Conservation (phyloP, 92 coral and sea anemone genomes). For the Zoanthus solanderi region DNA sequence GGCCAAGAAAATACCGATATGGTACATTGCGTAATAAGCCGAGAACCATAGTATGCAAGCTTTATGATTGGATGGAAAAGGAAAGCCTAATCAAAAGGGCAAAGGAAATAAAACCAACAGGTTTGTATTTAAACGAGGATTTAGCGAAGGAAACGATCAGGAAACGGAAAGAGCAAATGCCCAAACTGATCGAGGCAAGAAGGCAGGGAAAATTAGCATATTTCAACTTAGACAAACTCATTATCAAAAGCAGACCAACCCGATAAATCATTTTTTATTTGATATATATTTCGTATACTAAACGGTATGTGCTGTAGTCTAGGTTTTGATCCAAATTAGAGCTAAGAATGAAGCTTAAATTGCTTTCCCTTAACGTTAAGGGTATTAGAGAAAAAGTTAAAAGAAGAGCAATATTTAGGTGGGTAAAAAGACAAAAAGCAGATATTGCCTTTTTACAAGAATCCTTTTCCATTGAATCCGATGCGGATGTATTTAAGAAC, state of each 20-base stretch:
- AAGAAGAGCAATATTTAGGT: conserved; percentile 11
- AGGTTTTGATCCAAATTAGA: background rate
- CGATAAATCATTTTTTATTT: too few relatives aligned
- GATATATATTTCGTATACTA: background rate
- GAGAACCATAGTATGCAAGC: conserved; percentile 31
- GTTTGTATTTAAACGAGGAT: conserved; percentile 22
- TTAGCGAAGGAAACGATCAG: conserved; percentile 24
- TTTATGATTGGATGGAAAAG: conserved; percentile 37
- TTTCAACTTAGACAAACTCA: conserved; percentile 12
- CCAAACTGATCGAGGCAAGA: conserved; percentile 19
- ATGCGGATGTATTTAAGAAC: background rate
- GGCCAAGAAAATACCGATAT: conserved; percentile 1
- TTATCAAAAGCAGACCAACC: background rate
- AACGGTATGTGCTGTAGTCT: conserved; percentile 6
- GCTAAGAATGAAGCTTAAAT: background rate
- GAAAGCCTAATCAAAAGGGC: background rate
- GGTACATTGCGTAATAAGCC: conserved; percentile 19
- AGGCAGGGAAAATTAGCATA: conserved; percentile 33
- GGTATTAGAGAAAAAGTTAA: conserved; percentile 1
- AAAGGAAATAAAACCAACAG: conserved; percentile 20
- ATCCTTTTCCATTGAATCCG: conserved; percentile 10
- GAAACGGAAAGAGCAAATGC: conserved; percentile 25
- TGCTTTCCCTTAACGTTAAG: conserved; percentile 14
- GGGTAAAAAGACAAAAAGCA: conserved; percentile 15
- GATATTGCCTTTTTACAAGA: conserved; percentile 6